These are phyloP conservation scores for Plumapathes pennacea DNA, from an alignment of 92 coral and sea anemone species.

Conservation along the genomic window DNA sequence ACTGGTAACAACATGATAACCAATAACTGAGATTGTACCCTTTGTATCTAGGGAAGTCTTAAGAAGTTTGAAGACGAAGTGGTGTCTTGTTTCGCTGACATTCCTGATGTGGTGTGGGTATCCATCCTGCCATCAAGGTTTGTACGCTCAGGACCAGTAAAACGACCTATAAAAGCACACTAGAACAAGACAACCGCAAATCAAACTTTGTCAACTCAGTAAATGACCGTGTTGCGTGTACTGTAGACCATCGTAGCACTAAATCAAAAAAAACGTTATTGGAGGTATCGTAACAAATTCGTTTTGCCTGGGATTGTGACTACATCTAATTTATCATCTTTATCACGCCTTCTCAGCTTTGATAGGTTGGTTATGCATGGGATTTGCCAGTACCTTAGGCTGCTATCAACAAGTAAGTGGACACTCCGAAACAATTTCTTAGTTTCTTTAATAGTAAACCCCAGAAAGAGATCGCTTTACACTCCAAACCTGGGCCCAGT, in stretches of 20 bases:
- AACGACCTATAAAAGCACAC: too few relatives aligned
- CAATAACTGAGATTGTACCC: neutral
- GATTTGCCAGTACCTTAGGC: constrained; percentile 86
- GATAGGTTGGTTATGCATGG: constrained; percentile 92
- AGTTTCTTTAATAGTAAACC: too few relatives aligned
- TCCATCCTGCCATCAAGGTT: constrained; percentile 90
- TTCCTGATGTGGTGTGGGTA: constrained; percentile 64
- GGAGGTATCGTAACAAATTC: too few relatives aligned
- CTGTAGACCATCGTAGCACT: too few relatives aligned
- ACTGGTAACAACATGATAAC: neutral
- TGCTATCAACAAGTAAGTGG: constrained; percentile 78
- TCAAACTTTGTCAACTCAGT: too few relatives aligned
- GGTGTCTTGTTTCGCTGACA: constrained; percentile 59
- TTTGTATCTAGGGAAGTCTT: constrained; percentile 56
- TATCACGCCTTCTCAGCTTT: constrained; percentile 52
- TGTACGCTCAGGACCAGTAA: too few relatives aligned
- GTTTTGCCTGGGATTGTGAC: neutral
- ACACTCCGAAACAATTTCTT: too few relatives aligned
- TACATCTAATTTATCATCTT: neutral
- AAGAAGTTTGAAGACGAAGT: constrained; percentile 81
- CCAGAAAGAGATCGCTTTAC: too few relatives aligned
- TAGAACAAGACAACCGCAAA: too few relatives aligned
- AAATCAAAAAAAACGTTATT: too few relatives aligned
- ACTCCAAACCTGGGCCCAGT: too few relatives aligned
- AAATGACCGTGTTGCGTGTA: too few relatives aligned